A percentile compares a stretch with the other conserved stretches of the same genome.
Evolutionary conservation across 1,140 invertebrate genomes (phyloP).

Genomic region (Drosophila melanica): DNA sequence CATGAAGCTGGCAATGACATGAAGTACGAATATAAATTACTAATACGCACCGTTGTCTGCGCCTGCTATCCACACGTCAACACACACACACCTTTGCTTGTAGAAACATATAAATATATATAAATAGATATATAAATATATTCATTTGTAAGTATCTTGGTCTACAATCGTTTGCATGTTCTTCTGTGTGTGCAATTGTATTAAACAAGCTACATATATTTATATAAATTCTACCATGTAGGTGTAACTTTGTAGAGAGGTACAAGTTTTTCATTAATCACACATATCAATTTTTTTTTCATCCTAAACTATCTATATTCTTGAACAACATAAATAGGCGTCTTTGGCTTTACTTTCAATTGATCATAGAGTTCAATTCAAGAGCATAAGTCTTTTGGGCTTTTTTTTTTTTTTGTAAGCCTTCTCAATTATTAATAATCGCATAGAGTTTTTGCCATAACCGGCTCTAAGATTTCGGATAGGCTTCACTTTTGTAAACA

Average conservation of each 20-base stretch:
- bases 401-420: background rate
- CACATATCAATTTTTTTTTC: too few relatives aligned
- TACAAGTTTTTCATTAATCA: background rate
- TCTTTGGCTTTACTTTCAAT: too few relatives aligned
- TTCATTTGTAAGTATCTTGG: conserved; percentile 6
- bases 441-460: conserved; percentile 1
- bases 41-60: conserved; percentile 70
- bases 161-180: conserved; percentile 6
- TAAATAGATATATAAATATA: background rate
- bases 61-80: conserved; percentile 31
- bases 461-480: conserved; percentile 8
- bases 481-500: conserved; percentile 10
- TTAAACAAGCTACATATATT: background rate
- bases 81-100: conserved; percentile 30
- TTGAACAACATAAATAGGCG: too few relatives aligned
- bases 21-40: conserved; percentile 67
- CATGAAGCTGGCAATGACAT: conserved; percentile 31
- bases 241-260: background rate
- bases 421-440: conserved; percentile 13
- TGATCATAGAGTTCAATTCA: background rate
- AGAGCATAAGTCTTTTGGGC: background rate
- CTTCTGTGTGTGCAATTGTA: background rate
- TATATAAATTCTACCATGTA: background rate
- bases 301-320: too few relatives aligned
- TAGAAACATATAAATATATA: conserved; percentile 22